Evolutionary conservation across 2,113 vertebrate species (phyloP), one percentile per base, ranked within the genome.

Genomic region (Microcebus jonahi): DNA sequence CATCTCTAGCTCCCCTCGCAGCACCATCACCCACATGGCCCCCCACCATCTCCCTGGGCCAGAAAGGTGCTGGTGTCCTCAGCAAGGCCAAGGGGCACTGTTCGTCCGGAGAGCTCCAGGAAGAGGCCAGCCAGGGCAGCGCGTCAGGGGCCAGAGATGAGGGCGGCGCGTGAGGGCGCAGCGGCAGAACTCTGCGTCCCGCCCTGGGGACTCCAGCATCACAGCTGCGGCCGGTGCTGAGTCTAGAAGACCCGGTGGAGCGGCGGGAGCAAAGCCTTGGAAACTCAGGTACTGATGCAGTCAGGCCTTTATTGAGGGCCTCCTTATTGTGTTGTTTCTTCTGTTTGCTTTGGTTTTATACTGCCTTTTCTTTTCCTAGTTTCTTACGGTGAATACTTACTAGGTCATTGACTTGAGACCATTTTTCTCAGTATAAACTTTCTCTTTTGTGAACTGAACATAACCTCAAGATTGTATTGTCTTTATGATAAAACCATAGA

Each of bases 201-300:
- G 34, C 10, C 14, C 4, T 36, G 67, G 50, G 9, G n/a, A 57
- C 21, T 13, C 10, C 13, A 27, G 45, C 21, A 15, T 68, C 6
- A 4, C 61, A 6, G 20, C 13, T 6, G 8, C 20, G 0, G 13
- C 55, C 4, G 0, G 3, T 13, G 84, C 61, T 34, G 23, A 61
- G 59, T 39, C 31, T 11, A 0, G 77, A n/a, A 0, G 7, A 65
- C 4, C 1, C 0, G 2, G 23, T 9, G n/a, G 61, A 57, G 50
- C 18, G 10, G 23, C 23, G 25, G 65, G 86, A 81, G 2, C 34
- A 36, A 11, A 42, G 86, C 87, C 36, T 57, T 34, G 48, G 3
- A 11, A 39, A 68, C 18, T 68, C 82, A 61, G 48, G 39, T 79
- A 86, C 1, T 29, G 59, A 31, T 18, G 15, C 20, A 9, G 12